phyloP scores from a whole-genome alignment of 2,113 vertebrate species.

The Vulpes ferrilata region DNA sequence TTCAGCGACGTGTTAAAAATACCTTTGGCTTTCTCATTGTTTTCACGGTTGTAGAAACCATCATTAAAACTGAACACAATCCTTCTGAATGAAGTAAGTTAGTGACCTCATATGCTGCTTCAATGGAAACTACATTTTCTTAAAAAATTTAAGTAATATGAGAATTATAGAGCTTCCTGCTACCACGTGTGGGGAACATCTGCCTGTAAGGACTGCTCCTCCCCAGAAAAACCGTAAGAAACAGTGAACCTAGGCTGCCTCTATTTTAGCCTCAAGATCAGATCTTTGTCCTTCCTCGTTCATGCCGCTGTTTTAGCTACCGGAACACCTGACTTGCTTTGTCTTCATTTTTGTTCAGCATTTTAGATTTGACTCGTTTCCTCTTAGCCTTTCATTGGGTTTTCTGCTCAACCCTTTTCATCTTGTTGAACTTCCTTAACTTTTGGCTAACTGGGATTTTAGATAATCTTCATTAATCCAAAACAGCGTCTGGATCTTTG shows the following conservation, averaged over 20 bases:
- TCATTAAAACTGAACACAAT: neutral
- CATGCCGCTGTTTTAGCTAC: neutral
- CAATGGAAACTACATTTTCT: neutral
- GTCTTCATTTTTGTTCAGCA: neutral
- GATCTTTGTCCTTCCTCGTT: neutral
- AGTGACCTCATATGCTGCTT: neutral
- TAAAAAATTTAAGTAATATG: neutral
- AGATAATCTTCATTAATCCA: neutral
- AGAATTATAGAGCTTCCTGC: neutral
- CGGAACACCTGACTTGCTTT: neutral
- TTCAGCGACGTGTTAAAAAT: neutral
- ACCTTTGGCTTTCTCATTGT: conserved; percentile 11
- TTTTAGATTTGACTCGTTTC: conserved; percentile 5
- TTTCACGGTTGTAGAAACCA: neutral
- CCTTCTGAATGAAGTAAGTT: conserved; percentile 1
- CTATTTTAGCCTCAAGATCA: neutral
- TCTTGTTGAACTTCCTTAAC: neutral
- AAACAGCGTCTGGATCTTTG: neutral
- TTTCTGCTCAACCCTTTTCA: neutral
- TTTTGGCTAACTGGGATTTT: neutral
- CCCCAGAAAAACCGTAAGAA: neutral
- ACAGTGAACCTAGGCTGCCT: neutral
- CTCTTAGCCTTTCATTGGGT: neutral
- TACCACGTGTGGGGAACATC: neutral
- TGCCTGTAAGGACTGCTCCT: neutral